These are phyloP conservation scores for Podarcis siculus DNA, from an alignment of 2,797 vertebrate genomes.

Conservation along the genomic window DNA sequence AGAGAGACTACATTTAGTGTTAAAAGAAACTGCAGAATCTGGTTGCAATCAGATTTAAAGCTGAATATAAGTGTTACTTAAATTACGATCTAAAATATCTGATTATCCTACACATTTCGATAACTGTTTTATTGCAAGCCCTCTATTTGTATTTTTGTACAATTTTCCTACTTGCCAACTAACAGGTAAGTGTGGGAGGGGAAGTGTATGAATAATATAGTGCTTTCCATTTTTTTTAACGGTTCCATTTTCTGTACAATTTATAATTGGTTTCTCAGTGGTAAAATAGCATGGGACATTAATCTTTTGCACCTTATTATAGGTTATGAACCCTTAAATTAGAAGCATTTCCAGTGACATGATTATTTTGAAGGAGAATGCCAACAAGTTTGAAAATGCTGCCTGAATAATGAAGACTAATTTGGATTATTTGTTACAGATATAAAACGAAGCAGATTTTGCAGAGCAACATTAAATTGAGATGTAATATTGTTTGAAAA, in stretches of 20 bases:
- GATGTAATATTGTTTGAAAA: conserved; percentile 7
- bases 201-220: not conserved
- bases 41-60: not conserved
- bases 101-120: not conserved
- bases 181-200: not conserved
- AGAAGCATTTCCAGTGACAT: not conserved
- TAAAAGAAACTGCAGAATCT: not conserved
- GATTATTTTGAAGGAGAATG: not conserved
- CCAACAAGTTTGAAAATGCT: not conserved
- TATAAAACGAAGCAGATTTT: conserved; percentile 36
- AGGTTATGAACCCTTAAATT: not conserved
- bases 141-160: not conserved
- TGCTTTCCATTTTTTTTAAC: not conserved
- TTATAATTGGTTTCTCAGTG: not conserved
- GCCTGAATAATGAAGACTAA: not conserved
- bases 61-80: not conserved
- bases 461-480: conserved; percentile 15
- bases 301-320: not conserved
- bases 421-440: conserved; percentile 31
- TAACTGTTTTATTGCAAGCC: not conserved
- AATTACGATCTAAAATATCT: not conserved
- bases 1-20: not conserved
- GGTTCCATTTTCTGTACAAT: not conserved
- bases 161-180: not conserved
- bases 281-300: not conserved